Base-by-base conservation (phyloP, 23 tunicate species). In the Ascidia mentula region DNA sequence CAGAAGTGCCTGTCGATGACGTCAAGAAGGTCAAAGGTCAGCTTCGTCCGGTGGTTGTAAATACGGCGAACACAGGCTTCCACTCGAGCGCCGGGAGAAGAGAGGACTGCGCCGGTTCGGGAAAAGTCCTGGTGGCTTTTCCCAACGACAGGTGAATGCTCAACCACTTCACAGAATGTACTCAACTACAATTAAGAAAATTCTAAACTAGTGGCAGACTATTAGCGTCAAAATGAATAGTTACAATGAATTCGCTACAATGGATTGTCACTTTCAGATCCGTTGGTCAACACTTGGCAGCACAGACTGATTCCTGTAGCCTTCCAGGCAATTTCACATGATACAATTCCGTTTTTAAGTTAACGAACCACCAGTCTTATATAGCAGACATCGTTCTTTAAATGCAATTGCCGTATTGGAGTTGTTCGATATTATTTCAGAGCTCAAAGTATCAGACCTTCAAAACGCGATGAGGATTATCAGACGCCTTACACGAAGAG, bases 401-500 rank as follows among this genome's bases (percentile, higher is more conserved):
- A n/a, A n/a, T n/a, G n/a, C n/a, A n/a, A n/a, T n/a, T n/a, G n/a
- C n/a, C n/a, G n/a, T n/a, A n/a, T n/a, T n/a, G n/a, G n/a, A n/a
- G n/a, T n/a, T n/a, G n/a, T n/a, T n/a, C n/a, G n/a, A n/a, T n/a
- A n/a, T n/a, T n/a, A n/a, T n/a, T n/a, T 30, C 74, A 91, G 97
- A 39, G 82, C 97, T 18, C 72, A 60, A 37, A 93, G 98, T 46
- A 80, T 93, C 37, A 89, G 98, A 6, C 98, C 98, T 4, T 78
- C 94, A 32, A 81, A 88, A 0, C 82, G 74, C 34, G 86, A 71
- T 20, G 82, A 74, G 26, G 86, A 88, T 13, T 88, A 77, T 72
- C 87, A 84, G 70, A 93, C 98, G 45, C 89, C 90, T 24, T 85
- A 61, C 60, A 85, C 90, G 1, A 38, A 85, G 22, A 88, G 70